Percentiles rank a stretch among this genome's conserved stretches.
These are phyloP conservation scores for Cataglyphis cursor DNA, from an alignment of 2,888 invertebrate species.

Conservation along the genomic window DNA sequence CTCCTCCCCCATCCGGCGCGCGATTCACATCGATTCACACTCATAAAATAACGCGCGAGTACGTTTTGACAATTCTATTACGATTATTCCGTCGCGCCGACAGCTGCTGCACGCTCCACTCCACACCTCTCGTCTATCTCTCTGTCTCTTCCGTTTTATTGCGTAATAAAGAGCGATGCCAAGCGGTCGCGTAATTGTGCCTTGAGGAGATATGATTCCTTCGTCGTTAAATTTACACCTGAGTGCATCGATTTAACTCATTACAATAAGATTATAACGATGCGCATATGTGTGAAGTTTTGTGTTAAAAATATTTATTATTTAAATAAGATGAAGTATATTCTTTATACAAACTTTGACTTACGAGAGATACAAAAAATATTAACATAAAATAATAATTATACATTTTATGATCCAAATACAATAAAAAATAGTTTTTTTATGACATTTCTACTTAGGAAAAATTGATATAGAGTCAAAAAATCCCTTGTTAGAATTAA, in stretches of 20 bases:
- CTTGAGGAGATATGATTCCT: conserved; percentile 28
- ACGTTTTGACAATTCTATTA: conserved; percentile 87
- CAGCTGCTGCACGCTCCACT: conserved; percentile 79
- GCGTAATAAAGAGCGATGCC: conserved; percentile 52
- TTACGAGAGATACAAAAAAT: not conserved
- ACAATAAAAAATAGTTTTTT: not conserved
- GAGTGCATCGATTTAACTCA: not conserved
- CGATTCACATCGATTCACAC: conserved; percentile 78
- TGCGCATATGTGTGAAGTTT: no score
- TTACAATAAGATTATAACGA: not conserved
- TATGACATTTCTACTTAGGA: not conserved
- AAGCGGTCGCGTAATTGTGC: conserved; percentile 30
- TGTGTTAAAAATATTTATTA: not conserved
- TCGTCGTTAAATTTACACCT: not conserved
- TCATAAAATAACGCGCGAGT: conserved; percentile 85
- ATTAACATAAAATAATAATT: not conserved
- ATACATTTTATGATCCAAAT: not conserved
- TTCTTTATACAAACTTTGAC: not conserved
- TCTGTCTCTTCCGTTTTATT: conserved; percentile 59
- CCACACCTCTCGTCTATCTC: conserved; percentile 11
- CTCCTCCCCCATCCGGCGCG: conserved; percentile 67
- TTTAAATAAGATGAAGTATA: not conserved
- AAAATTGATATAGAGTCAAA: not conserved
- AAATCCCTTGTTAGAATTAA: conserved; percentile 64
- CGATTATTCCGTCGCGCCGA: conserved; percentile 84